phyloP scores from a whole-genome alignment of 2,797 vertebrate species.

The Apodemus agrarius region DNA sequence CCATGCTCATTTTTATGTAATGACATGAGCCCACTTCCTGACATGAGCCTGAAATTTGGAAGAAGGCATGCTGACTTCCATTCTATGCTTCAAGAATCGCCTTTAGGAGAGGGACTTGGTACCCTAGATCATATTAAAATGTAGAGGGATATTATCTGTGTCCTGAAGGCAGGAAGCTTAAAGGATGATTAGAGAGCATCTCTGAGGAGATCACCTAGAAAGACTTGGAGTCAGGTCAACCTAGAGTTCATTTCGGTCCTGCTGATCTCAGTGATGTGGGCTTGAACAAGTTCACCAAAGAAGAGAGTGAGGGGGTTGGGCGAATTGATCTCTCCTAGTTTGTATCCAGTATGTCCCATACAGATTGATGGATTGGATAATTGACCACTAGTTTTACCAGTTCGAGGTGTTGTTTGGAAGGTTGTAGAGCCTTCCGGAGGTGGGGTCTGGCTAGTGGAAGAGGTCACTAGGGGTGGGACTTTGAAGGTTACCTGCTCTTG shows the following conservation, averaged over 20 bases:
- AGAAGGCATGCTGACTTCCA: not conserved
- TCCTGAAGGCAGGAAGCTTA: not conserved
- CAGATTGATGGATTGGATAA: not conserved
- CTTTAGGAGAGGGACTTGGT: not conserved
- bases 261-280: not conserved
- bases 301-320: not conserved
- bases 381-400: no score
- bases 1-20: not conserved
- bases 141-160: not conserved
- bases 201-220: not conserved
- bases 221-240: not conserved
- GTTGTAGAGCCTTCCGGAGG: not conserved
- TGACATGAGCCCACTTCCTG: not conserved
- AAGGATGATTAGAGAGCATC: no score
- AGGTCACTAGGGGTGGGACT: not conserved
- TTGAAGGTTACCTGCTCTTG: not conserved
- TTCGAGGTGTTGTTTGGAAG: not conserved
- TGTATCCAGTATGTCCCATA: not conserved
- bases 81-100: not conserved
- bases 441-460: not conserved
- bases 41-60: not conserved
- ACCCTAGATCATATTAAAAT: not conserved
- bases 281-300: not conserved
- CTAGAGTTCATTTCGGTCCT: not conserved
- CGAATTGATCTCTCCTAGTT: not conserved